Evolutionary conservation across 1,140 invertebrate species (phyloP).

Genomic region (Ptiloglossa arizonensis): DNA sequence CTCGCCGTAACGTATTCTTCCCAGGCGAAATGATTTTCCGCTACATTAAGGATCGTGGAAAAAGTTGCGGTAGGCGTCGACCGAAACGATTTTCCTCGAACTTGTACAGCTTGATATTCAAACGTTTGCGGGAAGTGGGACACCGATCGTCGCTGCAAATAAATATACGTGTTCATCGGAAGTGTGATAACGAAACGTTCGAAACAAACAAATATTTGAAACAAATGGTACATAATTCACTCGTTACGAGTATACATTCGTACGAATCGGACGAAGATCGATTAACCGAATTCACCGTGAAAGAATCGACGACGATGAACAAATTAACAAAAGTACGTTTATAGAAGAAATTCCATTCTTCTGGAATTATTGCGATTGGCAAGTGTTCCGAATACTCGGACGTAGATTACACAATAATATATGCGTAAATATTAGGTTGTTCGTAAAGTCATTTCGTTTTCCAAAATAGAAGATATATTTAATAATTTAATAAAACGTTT

Average conservation of each 20-base stretch:
- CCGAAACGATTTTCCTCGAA: neutral
- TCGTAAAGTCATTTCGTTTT: too few species aligned
- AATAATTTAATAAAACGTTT: too few species aligned
- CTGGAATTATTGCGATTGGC: neutral
- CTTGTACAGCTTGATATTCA: neutral
- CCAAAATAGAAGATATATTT: too few species aligned
- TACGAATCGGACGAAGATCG: neutral
- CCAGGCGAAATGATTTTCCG: neutral
- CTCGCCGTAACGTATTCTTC: neutral
- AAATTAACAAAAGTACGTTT: neutral
- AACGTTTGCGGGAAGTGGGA: too few species aligned
- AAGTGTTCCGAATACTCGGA: neutral
- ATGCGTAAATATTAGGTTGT: neutral
- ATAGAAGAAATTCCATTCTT: conserved; percentile 10
- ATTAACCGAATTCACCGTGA: neutral
- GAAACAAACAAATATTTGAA: too few species aligned
- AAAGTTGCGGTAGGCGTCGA: neutral
- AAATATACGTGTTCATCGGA: too few species aligned
- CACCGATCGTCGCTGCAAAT: too few species aligned
- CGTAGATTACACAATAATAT: conserved; percentile 2
- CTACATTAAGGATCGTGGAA: neutral
- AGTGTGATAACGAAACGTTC: too few species aligned
- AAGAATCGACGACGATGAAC: neutral
- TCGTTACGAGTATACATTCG: too few species aligned
- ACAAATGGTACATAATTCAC: too few species aligned